phyloP scores from a whole-genome alignment of 2,797 vertebrate genomes.

The Myiothlypis chrysogaster region DNA sequence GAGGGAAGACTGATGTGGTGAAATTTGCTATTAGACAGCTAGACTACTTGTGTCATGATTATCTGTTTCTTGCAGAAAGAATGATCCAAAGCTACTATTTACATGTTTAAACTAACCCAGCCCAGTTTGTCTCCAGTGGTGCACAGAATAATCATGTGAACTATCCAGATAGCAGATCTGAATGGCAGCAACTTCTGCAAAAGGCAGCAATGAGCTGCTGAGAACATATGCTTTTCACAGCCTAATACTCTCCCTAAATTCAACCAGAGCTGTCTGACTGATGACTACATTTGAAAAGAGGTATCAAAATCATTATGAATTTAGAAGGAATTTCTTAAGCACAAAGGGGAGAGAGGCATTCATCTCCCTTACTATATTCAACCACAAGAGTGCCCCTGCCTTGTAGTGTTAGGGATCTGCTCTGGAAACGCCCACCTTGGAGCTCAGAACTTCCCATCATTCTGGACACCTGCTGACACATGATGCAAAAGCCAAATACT shows the following conservation, averaged over 20 bases:
- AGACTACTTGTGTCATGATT: background rate
- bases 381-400: background rate
- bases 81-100: background rate
- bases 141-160: background rate
- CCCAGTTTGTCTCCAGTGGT: background rate
- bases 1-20: background rate
- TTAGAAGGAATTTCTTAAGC: background rate
- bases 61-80: background rate
- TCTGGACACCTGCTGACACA: background rate
- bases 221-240: slow-evolving; percentile 7
- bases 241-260: background rate
- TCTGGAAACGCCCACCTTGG: background rate
- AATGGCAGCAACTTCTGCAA: slow-evolving; percentile 28
- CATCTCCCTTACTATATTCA: background rate
- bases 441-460: background rate
- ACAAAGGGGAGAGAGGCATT: background rate
- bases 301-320: background rate
- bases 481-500: background rate
- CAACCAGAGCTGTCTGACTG: background rate
- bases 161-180: background rate
- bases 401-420: background rate
- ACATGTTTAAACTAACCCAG: background rate
- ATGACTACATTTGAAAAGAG: background rate
- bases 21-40: background rate
- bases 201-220: background rate